Conservation (phyloP, 1,140 invertebrate species). For the Thereuonema tuberculata region DNA sequence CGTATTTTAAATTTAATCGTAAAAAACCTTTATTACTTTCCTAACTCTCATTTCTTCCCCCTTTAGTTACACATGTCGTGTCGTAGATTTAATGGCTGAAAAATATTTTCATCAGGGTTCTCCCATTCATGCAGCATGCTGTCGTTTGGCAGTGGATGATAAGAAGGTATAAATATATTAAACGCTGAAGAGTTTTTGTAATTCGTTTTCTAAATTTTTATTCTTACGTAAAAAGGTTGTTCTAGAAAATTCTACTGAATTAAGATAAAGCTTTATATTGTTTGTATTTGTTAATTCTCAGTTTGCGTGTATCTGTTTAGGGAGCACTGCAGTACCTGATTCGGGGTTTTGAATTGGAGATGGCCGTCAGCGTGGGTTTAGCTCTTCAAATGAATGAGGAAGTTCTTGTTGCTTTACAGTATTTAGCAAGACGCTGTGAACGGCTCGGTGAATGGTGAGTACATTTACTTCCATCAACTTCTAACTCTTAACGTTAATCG, state of each 20-base stretch:
- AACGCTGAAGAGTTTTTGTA: neutral
- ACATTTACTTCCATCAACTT: neutral
- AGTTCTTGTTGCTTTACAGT: conserved; percentile 25
- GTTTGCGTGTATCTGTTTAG: too few relatives aligned
- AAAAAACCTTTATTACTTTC: too few relatives aligned
- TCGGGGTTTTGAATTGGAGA: conserved; percentile 33
- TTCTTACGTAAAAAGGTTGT: too few relatives aligned
- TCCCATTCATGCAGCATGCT: conserved; percentile 33
- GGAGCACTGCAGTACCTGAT: conserved; percentile 31
- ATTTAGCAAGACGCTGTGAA: conserved; percentile 32
- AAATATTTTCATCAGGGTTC: conserved; percentile 30
- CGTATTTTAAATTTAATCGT: too few relatives aligned
- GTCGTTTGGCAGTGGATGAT: conserved; percentile 32
- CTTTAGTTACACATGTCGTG: too few relatives aligned
- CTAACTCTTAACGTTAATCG: neutral
- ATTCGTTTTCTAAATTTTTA: neutral
- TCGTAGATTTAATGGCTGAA: conserved; percentile 29
- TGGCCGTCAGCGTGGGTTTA: conserved; percentile 29
- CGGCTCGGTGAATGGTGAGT: conserved; percentile 26
- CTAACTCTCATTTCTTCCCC: too few relatives aligned
- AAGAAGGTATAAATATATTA: conserved; percentile 22
- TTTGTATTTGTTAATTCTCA: too few relatives aligned
- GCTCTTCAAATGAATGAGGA: conserved; percentile 24
- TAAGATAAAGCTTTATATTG: too few relatives aligned
- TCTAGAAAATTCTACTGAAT: too few relatives aligned